Base-by-base conservation (phyloP, 2,888 invertebrate species). In the Caenorhabditis virilis region DNA sequence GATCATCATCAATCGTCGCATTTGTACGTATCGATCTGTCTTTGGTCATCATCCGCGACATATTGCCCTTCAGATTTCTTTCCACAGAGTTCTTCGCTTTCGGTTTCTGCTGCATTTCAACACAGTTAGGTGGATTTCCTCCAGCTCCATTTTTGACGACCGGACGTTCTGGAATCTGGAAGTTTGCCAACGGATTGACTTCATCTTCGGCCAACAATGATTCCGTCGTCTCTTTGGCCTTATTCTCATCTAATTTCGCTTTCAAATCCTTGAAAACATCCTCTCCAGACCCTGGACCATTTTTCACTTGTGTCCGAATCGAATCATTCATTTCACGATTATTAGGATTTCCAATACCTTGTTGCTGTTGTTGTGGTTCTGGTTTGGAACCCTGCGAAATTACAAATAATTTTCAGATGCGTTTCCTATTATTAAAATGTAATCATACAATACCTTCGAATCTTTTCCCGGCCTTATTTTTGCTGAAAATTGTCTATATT, bases 81-180 rank as follows among this genome's bases (percentile, higher is more conserved):
- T n/a, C n/a, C n/a, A n/a, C n/a, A n/a, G n/a, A n/a, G n/a, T n/a
- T n/a, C n/a, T n/a, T n/a, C 30, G 30, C 30, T 13, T 6, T 13
- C 30, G 30, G 7, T 30, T 30, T 30, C 30, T 30, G 6, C 13
- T 30, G 7, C 30, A 30, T 30, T 13, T 30, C 7, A 30, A 30
- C 30, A 30, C 6, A 9, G 30, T 30, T 6, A 6, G 30, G 30
- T 9, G 6, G 30, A 30, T 30, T 30, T 30, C 13, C 13, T 30
- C 13, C 30, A n/a, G 36, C 36, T 36, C 36, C 4, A 36, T 36
- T 36, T 36, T n/a, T 36, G n/a, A n/a, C n/a, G n/a, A n/a, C n/a
- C n/a, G n/a, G 36, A 36, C 36, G 36, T 13, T 36, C 36, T n/a
- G 36, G 36, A 36, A 36, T 7, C n/a, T 36, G 9, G n/a, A 36